Base-by-base conservation (phyloP, 2,113 vertebrate genomes). In the Gallinago media region DNA sequence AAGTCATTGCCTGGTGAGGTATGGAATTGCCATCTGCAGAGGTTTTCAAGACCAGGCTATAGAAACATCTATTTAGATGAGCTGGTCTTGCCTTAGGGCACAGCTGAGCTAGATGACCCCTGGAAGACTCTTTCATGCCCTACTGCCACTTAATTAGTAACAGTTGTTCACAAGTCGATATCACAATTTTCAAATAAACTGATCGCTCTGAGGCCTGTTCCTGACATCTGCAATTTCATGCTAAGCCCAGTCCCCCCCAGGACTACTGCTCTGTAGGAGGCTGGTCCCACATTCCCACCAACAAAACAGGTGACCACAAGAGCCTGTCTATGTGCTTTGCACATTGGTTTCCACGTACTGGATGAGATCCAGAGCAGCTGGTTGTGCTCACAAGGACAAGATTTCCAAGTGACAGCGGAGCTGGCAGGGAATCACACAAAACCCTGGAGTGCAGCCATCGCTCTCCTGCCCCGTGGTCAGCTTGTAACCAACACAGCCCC, bases 141-240 rank as follows among this genome's bases (percentile, higher is more conserved):
- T 90, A 25, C 34, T 89, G 14, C 56, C 9, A 2, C n/a, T 82
- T 76, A 66, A 74, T 88, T 86, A 95, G 31, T 34, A 80, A 88
- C 59, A 83, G 50, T 11, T 15, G 27, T 40, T 94, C 80, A 85
- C 65, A 58, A 85, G 66, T 85, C 89, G 89, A 14, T 68, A 88
- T 8, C 74, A 63, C 52, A 68, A 81, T 85, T 95, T 95, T 68
- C 66, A 91, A 82, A 95, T 70, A 72, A 77, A 27, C 22, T 21
- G 15, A 32, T 50, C 77, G 3, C 3, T 89, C 47, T 84, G 29
- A 92, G 88, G 75, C 7, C 46, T 22, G 14, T 52, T 83, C 34
- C 22, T 54, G 42, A 77, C 0, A 0, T 56, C 52, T 0, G 0
- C 61, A 38, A 55, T 42, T 91, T 42, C 36, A 42, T 8, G 36